Evolutionary conservation across 2,113 vertebrate genomes (phyloP), one percentile per base, ranked within the genome.

Genomic region (Phycodurus eques): DNA sequence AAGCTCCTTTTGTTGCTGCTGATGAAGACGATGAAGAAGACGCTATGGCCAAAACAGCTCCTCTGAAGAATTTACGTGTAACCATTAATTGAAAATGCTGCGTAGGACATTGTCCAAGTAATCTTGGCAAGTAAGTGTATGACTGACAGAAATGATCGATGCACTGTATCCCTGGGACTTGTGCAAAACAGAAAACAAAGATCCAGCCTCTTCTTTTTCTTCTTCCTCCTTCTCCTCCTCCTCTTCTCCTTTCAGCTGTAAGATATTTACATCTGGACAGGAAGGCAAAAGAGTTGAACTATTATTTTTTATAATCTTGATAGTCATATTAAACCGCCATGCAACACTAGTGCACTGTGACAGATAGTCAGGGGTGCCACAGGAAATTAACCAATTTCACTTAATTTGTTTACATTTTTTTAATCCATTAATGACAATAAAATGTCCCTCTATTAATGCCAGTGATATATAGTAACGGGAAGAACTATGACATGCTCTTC

Each of bases 171-270:
- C 90, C 92, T 69, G 80, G 83, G 88, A 92, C 90, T 91, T 93
- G 92, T 93, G 93, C 92, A 93, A 93, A 93, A 93, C 90, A 93
- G 90, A 92, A 91, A 88, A 89, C 86, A 89, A 92, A 88, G 87
- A 91, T 78, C 87, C 69, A 22, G 56, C 69, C 54, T 80, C 77
- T 80, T 73, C 66, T 57, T 71, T 49, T n/a, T 67, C 64, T 19
- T 76, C 60, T 68, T 83, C 75, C 17, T 44, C 56, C 43, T 80
- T 74, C 47, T 80, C 68, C 20, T 70, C 53, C 69, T 72, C 35
- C 71, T 80, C 70, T 17, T 72, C 74, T 70, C 70, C 71, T 80
- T 84, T 88, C 86, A 82, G 87, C 81, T 88, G 85, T 85, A 76
- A 82, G 73, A 88, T 69, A 62, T 76, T 77, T 78, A 74, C 79